Evolutionary conservation across 92 coral and sea anemone genomes (phyloP).

Genomic region (Epizoanthus illoricatus): DNA sequence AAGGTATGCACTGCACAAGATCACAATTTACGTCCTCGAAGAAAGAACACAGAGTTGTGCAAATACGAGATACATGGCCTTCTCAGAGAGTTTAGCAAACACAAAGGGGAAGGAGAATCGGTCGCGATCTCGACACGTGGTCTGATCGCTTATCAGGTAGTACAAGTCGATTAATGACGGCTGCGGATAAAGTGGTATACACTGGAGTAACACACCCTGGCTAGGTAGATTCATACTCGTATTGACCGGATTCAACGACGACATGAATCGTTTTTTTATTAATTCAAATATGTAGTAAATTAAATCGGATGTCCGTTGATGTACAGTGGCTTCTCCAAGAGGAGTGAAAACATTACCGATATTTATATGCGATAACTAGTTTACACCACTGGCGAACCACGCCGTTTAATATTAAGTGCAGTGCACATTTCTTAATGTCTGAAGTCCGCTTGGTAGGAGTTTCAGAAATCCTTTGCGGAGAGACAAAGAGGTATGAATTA

Average conservation of each 20-base stretch:
- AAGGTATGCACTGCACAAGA: no score
- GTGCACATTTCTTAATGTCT: constrained; percentile 17
- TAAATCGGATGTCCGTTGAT: constrained; percentile 12
- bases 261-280: constrained; percentile 21
- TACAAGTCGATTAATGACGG: neutral
- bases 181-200: neutral
- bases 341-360: constrained; percentile 5
- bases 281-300: neutral
- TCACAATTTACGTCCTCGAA: no score
- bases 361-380: constrained; percentile 26
- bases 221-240: neutral
- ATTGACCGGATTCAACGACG: neutral
- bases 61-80: no score
- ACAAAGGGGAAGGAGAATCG: no score
- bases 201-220: neutral
- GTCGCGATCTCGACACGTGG: no score
- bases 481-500: neutral
- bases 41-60: no score
- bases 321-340: constrained; percentile 7
- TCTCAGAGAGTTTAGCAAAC: no score
- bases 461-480: constrained; percentile 20
- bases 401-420: constrained; percentile 23
- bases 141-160: neutral
- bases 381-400: constrained; percentile 9
- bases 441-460: constrained; percentile 30